Base-by-base conservation (phyloP, 1,140 invertebrate genomes). In the Drosophila eugracilis region DNA sequence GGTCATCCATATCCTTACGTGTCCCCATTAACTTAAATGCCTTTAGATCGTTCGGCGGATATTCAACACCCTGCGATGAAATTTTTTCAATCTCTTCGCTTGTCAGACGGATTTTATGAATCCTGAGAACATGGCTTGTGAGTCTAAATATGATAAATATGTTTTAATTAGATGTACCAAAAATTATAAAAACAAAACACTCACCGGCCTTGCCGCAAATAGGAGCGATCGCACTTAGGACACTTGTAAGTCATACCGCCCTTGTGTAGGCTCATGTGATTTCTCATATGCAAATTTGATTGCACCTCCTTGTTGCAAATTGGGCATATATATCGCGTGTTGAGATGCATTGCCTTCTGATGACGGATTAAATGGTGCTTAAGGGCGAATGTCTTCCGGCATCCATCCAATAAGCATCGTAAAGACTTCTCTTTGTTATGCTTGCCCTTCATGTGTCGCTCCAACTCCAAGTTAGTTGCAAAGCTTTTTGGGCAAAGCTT, bases 331-430 rank as follows among this genome's bases (percentile, higher is more conserved):
- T 73, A 66, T 2, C 53, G 74, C 1, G 60, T 45, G 12, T 48
- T 53, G 10, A 59, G 37, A 45, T 91, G 89, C 0, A 67, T 53
- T 0, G 76, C 70, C 17, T 85, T 90, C 45, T 79, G 77, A 70
- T 91, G 89, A 1, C 89, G 62, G 21, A 85, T 75, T 26, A 91
- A 28, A 39, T 91, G 89, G 52, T 88, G 79, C n/a, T 83, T 75
- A 34, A 75, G 91, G 15, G 57, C 75, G 21, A 91, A 91, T 6
- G 67, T 75, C 52, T 89, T 89, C 0, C 19, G 22, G 45, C 89
- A 91, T 5, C 70, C 78, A 44, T 72, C 47, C 0, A 76, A 7
- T 0, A 50, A 55, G 17, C 89, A 91, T 6, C 62, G 72, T 0
- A 89, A 48, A 0, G 60, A 30, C 32, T 59, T 62, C 14, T 63